Base-by-base conservation (phyloP, 1,140 invertebrate species). In the Papilio polytes region DNA sequence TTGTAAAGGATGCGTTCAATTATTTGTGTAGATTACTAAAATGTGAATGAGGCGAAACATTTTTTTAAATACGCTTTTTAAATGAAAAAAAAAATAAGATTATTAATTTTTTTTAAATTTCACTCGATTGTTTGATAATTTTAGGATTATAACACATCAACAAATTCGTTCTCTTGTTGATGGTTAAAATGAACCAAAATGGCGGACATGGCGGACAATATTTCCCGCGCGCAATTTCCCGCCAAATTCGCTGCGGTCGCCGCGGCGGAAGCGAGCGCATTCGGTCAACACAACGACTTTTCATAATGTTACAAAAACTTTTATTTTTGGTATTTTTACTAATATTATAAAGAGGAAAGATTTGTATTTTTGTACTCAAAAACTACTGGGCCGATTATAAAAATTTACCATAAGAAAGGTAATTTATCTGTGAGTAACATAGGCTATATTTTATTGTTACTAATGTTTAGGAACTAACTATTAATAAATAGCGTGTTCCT, bases 171-270 rank as follows among this genome's bases (percentile, higher is more conserved):
- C 48, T 56, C 53, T 18, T n/a, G 8, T n/a, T 44, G 44, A 22
- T 18, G 36, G 41, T 44, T 26, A 13, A 51, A 63, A 46, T 44
- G 46, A 41, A 78, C 18, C 31, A n/a, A 73, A 73, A 73, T 22
- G 41, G n/a, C 72, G 18, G 70, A 36, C 70, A 20, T 12, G 13
- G 36, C 36, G 72, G n/a, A 3, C 9, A 73, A 73, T 36, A 73
- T 73, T 73, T 73, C 72, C 41, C 31, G 72, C 72, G 31, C 26
- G 72, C 72, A 73, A 73, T 73, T 73, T 73, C 72, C 72, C 72
- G 72, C 72, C 72, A 36, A 44, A 36, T 15, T 8, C 7, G n/a
- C 18, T 73, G 72, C n/a, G 72, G 72, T 73, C 41, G 18, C 9
- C 72, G 41, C 36, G 36, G 8, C 72, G 72, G 72, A 73, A 73